Base-by-base conservation (phyloP, 2,113 vertebrate genomes). In the Pogona vitticeps region DNA sequence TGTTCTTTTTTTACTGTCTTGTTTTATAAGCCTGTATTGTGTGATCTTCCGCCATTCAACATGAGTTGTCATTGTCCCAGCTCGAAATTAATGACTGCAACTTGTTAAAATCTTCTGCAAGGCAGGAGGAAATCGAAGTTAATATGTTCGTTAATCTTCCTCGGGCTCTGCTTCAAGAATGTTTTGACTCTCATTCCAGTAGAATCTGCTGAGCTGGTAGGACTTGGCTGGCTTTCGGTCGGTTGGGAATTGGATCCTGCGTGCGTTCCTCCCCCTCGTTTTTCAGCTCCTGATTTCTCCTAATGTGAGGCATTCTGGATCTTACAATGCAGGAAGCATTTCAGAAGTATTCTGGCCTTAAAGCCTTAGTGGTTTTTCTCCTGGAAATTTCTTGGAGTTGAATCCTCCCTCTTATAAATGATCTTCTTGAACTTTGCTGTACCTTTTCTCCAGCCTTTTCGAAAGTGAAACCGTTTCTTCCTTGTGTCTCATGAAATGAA, bases 111-210 rank as follows among this genome's bases (percentile, higher is more conserved):
- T 36, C 31, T 73, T 61, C 28, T 52, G 6, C 26, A 36, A 46
- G n/a, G 67, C 42, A 36, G 42, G 65, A 58, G 76, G 67, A 88
- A 88, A 83, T 73, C 38, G 42, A 75, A 75, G 52, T 33, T 68
- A 76, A 81, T 40, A 18, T 18, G 70, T 76, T 76, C 83, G 52
- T 71, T 82, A 76, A 73, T 59, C 31, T 85, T 81, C 63, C 31
- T 4, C 26, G 28, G 42, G 52, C 73, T 58, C 18, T 17, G 20
- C 18, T 76, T 40, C 20, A 71, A 28, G 73, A 87, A 56, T 77
- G 61, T 65, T 80, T 80, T 84, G 82, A n/a, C 40, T 73, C 59
- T 88, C 68, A 26, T 84, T 59, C 59, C 46, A 76, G 23, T 40
- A 68, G 42, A 85, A 79, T 31, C 58, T 88, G 86, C 83, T n/a